These are phyloP conservation scores for Cydia splendana DNA, from an alignment of 1,140 invertebrate genomes.

Conservation along the genomic window DNA sequence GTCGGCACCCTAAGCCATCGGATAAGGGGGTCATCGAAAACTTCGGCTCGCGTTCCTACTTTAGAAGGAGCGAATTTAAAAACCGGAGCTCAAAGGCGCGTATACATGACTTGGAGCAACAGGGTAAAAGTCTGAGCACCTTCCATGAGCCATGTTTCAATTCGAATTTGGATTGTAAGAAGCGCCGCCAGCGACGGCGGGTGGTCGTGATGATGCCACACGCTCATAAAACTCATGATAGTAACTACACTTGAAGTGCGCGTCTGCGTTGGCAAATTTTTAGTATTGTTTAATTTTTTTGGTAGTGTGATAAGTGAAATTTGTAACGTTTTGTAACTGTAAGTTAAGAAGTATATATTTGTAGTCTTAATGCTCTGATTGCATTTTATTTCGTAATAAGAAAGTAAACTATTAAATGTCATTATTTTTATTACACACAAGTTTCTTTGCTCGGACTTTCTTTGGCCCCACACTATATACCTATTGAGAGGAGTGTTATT, in stretches of 20 bases:
- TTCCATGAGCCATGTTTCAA: conserved; percentile 70
- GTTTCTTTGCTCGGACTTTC: too few relatives aligned
- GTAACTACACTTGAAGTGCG: not conserved
- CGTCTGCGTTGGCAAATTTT: not conserved
- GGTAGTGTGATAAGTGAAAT: conserved; percentile 63
- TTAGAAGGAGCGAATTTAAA: conserved; percentile 50
- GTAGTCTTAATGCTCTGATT: not conserved
- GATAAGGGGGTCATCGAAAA: conserved; percentile 63
- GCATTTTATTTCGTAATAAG: conserved; percentile 7
- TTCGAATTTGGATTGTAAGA: conserved; percentile 65
- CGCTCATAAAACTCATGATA: not conserved
- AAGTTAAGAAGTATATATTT: conserved; percentile 32
- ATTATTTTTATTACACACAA: too few relatives aligned
- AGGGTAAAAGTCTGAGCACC: conserved; percentile 66
- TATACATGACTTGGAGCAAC: conserved; percentile 45
- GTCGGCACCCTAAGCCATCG: conserved; percentile 58
- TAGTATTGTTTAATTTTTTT: conserved; percentile 51
- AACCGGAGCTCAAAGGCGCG: conserved; percentile 59
- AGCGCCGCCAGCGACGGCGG: conserved; percentile 44
- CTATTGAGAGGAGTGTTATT: too few relatives aligned
- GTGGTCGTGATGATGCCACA: not conserved
- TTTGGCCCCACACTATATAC: too few relatives aligned
- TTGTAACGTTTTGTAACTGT: conserved; percentile 57
- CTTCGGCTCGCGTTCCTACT: conserved; percentile 64
- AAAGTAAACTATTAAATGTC: not conserved